Conservation (phyloP, 2,888 invertebrate genomes). For the Homarus gammarus region DNA sequence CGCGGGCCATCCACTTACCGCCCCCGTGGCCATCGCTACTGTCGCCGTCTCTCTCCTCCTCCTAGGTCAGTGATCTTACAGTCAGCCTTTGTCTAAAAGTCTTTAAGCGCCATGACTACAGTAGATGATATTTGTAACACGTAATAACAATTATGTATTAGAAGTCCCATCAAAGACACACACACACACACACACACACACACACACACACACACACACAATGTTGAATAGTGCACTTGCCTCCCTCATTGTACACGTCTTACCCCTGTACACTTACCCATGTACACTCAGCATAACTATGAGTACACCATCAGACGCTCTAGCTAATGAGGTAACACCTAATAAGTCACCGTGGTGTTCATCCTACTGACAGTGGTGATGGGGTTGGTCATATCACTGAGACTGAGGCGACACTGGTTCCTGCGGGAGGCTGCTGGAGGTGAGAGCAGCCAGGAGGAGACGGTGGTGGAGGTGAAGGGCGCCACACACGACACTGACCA, state of each 20-base stretch:
- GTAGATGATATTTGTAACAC: neutral
- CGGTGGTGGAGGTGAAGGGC: neutral
- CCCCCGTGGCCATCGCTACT: slow-evolving; percentile 33
- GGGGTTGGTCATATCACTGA: slow-evolving; percentile 30
- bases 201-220: neutral
- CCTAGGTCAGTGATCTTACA: slow-evolving; percentile 22
- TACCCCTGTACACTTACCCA: neutral
- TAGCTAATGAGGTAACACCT: neutral
- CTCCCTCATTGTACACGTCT: no score
- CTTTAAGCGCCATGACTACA: neutral
- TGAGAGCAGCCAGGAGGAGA: neutral
- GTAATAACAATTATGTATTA: neutral
- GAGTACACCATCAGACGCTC: neutral
- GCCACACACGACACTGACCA: no score
- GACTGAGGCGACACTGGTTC: slow-evolving; percentile 26
- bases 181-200: neutral
- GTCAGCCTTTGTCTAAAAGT: neutral
- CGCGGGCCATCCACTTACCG: slow-evolving; percentile 18
- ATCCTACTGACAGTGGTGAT: slow-evolving; percentile 33
- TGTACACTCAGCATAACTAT: neutral
- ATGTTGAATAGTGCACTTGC: no score
- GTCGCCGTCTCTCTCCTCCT: slow-evolving; percentile 41
- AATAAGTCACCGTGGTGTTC: neutral
- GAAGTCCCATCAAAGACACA: neutral
- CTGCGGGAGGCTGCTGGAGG: neutral